These are phyloP conservation scores for Gymnocypris eckloni DNA, from an alignment of 2,797 vertebrate species.

Conservation along the genomic window DNA sequence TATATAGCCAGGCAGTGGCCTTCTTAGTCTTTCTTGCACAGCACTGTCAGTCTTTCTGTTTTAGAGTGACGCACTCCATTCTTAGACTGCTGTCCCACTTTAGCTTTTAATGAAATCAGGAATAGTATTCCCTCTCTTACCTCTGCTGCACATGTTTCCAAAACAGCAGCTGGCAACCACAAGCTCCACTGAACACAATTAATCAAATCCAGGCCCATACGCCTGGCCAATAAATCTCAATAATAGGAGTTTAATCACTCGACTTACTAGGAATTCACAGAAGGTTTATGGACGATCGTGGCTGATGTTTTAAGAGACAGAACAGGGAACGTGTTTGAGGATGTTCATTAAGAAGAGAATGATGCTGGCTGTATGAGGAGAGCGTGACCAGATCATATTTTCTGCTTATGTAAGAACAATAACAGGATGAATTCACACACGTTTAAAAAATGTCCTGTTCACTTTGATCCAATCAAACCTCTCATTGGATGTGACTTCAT, in stretches of 20 bases:
- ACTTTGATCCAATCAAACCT: neutral
- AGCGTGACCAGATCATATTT: neutral
- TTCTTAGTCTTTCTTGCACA: neutral
- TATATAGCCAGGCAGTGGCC: neutral
- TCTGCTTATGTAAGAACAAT: neutral
- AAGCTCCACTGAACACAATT: neutral
- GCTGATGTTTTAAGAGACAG: neutral
- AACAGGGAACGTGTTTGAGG: neutral
- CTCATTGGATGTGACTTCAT: conserved; percentile 3
- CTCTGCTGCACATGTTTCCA: neutral
- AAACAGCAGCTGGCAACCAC: conserved; percentile 5
- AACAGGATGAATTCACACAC: neutral
- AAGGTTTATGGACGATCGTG: neutral
- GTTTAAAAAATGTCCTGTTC: neutral
- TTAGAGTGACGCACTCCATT: conserved; percentile 8
- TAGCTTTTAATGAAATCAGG: conserved; percentile 15
- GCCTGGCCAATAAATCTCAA: neutral
- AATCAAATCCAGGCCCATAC: conserved; percentile 21
- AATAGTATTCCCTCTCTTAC: conserved; percentile 17
- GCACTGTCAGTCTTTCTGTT: neutral
- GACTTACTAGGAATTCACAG: neutral
- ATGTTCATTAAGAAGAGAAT: neutral
- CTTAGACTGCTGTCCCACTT: conserved; percentile 17
- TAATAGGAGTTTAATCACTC: neutral
- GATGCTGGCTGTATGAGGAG: neutral